These are phyloP conservation scores for Intellagama lesueurii DNA, from an alignment of 2,797 vertebrate species.

Conservation along the genomic window DNA sequence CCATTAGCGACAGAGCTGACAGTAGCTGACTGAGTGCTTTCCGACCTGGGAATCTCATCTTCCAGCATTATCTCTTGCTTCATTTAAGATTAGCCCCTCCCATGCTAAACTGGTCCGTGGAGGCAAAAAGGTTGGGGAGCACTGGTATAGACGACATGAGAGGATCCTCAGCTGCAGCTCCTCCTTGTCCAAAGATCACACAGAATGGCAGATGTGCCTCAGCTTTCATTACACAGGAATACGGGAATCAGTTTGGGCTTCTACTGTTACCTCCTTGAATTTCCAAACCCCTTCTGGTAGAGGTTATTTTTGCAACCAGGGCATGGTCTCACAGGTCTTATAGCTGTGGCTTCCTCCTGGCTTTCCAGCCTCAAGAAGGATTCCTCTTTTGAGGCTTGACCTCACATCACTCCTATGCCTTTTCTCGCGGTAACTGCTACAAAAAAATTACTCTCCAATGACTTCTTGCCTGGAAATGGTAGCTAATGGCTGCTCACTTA, in stretches of 20 bases:
- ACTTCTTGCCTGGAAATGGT: background rate
- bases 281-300: background rate
- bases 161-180: background rate
- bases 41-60: too few relatives aligned
- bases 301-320: too few relatives aligned
- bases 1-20: too few relatives aligned
- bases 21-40: too few relatives aligned
- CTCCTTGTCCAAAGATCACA: background rate
- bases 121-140: too few relatives aligned
- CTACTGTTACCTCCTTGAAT: background rate
- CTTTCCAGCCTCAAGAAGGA: background rate
- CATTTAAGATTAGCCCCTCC: too few relatives aligned
- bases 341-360: background rate
- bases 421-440: background rate
- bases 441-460: background rate
- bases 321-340: background rate
- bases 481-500: background rate
- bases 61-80: too few relatives aligned
- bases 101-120: too few relatives aligned
- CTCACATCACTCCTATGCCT: background rate
- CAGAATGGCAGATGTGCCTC: background rate
- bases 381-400: background rate
- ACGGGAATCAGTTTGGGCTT: background rate
- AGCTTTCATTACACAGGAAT: background rate
- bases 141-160: background rate